Evolutionary conservation across 2,797 vertebrate species (phyloP), one percentile per base, ranked within the genome.

Genomic region (Erethizon dorsatum): DNA sequence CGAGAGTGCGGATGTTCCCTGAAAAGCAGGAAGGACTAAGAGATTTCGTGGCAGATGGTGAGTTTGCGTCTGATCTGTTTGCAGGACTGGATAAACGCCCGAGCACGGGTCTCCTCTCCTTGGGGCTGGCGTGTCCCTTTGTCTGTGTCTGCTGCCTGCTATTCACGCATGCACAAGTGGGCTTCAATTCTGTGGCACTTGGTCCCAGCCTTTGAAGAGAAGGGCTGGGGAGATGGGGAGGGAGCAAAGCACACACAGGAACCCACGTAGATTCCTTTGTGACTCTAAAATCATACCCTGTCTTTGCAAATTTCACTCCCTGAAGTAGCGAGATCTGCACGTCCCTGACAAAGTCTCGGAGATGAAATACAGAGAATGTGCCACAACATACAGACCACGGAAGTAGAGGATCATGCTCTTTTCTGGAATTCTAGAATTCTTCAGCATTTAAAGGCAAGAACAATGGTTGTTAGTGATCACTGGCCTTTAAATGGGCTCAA

Each of bases 11-110:
- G 87, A 67, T 78, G 73, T 50, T 0, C 7, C 0, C 4, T 0
- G 4, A 0, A 22, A 83, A 73, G 3, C 1, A 4, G 8, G 37
- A 59, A 88, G 47, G 33, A 92, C 96, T 0, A 13, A 80, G 61
- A 45, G 26, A 10, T 37, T 86, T 37, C 6, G 0, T 5, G 54
- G 28, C 79, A 52, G 75, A 54, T 3, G 93, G 98, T 98, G 94
- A 98, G 98, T 97, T 59, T 56, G 41, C 71, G 33, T 61, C 65
- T 13, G 13, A 41, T 45, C 88, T 86, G 37, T 80, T 26, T 33
- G 41, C 18, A 69, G 57, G 41, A 83, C 20, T 47, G 31, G 71
- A 47, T 31, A 59, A 90, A 59, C 83, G 8, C 26, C 37, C 26
- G 4, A 1, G 37, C 3, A 9, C 61, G 63, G 63, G 37, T 41